Base-by-base conservation (phyloP, 2,797 vertebrate genomes). In the Pelobates cultripes region DNA sequence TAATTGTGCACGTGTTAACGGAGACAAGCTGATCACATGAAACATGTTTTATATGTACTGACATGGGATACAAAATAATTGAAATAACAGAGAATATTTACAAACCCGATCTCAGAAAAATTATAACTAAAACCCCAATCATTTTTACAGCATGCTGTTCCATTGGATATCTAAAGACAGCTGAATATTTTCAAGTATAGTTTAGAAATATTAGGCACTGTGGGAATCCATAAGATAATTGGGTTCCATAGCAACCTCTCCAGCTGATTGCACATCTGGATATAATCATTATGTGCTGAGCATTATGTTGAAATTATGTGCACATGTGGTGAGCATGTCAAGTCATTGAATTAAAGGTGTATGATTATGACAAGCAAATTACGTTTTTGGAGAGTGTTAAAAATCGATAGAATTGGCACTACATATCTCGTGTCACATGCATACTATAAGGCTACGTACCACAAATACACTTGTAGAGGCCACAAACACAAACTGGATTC, bases 201-300 rank as follows among this genome's bases (percentile, higher is more conserved):
- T 82, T 72, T 67, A 67, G 42, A 82, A 76, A 77, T 81, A 76
- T 76, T 72, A 82, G 69, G 69, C 69, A 72, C 42, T 66, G 76
- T 82, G 80, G 69, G 80, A 82, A 77, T 77, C 47, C 41, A 9
- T 43, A n/a, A 61, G 67, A 75, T 73, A 64, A 60, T 67, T 82
- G 74, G 70, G 44, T 44, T 82, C 44, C 69, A 72, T 15, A 67
- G 60, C 69, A 77, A 66, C 74, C 66, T 55, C 74, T 82, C 67
- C 80, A 82, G 74, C 80, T 77, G 74, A 77, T 69, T 77, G 13
- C 69, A 77, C 80, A 82, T 82, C 80, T 82, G 80, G 74, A 72
- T 14, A 43, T 43, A 70, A 76, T 81, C 73, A 13, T 8, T 69
- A 7, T 55, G 63, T 43, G 53, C 73, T 14, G 60, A 72, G 60